Base-by-base conservation (phyloP, 2,888 invertebrate genomes). In the Conchocele bisecta region DNA sequence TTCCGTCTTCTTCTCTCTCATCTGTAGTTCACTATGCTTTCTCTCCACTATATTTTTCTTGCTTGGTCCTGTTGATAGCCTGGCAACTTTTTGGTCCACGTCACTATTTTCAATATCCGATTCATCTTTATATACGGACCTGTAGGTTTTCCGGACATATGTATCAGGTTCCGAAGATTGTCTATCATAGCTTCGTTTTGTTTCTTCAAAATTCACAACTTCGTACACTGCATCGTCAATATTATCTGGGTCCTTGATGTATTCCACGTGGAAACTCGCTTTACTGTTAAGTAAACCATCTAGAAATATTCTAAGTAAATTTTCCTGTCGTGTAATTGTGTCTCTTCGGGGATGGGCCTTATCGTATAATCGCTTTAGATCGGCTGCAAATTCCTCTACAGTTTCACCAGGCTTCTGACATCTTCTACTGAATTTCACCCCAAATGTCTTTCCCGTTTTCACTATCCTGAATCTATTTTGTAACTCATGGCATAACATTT, bases 231-330 rank as follows among this genome's bases (percentile, higher is more conserved):
- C 60, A 20, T 72, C 66, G 58, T 66, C 61, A 26, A 56, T 60
- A 50, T 60, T 33, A 3, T 28, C 29, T 2, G 72, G 72, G 46
- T 67, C 54, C 56, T 67, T 60, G 20, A 67, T 26, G 46, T 54
- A 67, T 20, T 67, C 60, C n/a, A 65, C 51, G 39, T 66, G 56
- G 48, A 71, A 71, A 24, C 61, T 29, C n/a, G 60, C 66, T 48
- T 71, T 71, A 15, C 66, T 61, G 57, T 66, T 61, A 28, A 46
- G 5, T 24, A 60, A 26, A 11, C 66, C 71, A 54, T 71, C 71
- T 20, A 66, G 22, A 42, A 57, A 71, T 51, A 46, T 44, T 37
- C 61, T 28, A 37, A 71, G 46, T 31, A 71, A 28, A 51, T 71
- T 61, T 41, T 71, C 71, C 15, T 48, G 39, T 11, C 71, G 37